These are phyloP conservation scores for Chydorus sphaericus DNA, from an alignment of 2,888 invertebrate genomes.

Conservation along the genomic window DNA sequence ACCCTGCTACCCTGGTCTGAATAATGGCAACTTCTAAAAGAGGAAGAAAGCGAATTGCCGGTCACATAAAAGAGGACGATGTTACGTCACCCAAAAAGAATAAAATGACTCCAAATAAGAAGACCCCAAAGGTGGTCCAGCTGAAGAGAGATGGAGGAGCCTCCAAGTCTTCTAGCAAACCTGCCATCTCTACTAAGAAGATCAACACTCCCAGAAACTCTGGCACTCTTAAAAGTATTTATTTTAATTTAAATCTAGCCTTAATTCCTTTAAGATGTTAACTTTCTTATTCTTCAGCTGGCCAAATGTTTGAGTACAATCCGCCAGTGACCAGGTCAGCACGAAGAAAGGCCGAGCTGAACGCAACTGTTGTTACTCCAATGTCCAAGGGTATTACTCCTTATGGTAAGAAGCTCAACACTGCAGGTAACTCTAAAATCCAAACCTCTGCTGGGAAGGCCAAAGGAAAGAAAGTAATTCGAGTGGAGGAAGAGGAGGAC, in stretches of 20 bases:
- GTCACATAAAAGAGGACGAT: not conserved
- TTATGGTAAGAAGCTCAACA: not conserved
- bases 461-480: not conserved
- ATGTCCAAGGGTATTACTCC: not conserved
- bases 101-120: not conserved
- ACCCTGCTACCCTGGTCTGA: conserved; percentile 56
- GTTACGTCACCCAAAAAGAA: conserved; percentile 3
- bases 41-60: conserved; percentile 7
- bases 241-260: no score
- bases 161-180: not conserved
- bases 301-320: not conserved
- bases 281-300: not conserved
- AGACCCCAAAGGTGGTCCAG: not conserved
- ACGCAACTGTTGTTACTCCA: not conserved
- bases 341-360: not conserved
- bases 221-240: not conserved
- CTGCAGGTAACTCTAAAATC: not conserved
- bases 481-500: conserved; percentile 7
- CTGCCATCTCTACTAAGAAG: conserved; percentile 2
- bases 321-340: conserved; percentile 3
- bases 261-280: not conserved
- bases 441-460: conserved; percentile 7
- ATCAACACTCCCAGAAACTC: not conserved
- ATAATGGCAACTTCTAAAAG: conserved; percentile 32
- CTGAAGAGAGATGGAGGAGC: not conserved